Evolutionary conservation across 35 echinoderm and acorn worm genomes (phyloP).

Genomic region (Anneissia japonica): DNA sequence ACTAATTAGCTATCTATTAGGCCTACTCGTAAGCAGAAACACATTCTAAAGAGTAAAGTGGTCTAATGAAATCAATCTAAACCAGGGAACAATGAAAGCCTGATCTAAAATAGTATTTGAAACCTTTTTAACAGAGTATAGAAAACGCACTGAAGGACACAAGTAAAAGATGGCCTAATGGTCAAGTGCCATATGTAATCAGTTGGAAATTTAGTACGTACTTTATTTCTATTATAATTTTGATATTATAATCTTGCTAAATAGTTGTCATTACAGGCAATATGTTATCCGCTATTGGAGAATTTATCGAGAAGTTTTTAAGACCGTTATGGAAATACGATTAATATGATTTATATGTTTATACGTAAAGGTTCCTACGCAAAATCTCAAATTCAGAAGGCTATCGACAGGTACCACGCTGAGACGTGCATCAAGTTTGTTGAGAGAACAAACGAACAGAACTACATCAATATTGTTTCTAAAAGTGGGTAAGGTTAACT

Average conservation of each 20-base stretch:
- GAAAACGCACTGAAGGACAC: conserved; percentile 45
- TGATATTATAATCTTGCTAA: neutral
- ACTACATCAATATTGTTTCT: conserved; percentile 80
- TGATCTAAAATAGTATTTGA: too few species aligned
- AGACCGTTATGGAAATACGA: too few species aligned
- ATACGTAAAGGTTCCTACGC: conserved; percentile 53
- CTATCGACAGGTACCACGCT: conserved; percentile 60
- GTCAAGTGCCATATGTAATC: conserved; percentile 73
- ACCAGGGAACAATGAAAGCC: too few species aligned
- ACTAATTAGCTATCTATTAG: too few species aligned
- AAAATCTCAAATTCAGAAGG: conserved; percentile 37
- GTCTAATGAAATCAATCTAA: too few species aligned
- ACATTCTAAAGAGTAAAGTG: too few species aligned
- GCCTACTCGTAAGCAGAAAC: too few species aligned
- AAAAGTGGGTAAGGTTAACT: conserved; percentile 45
- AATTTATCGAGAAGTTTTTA: too few species aligned
- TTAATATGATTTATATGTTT: too few species aligned
- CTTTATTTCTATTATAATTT: neutral
- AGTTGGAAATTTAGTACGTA: conserved; percentile 55
- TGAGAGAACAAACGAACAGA: conserved; percentile 41
- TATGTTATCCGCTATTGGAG: too few species aligned
- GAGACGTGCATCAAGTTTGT: conserved; percentile 68
- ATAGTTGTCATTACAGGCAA: too few species aligned
- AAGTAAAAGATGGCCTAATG: conserved; percentile 54
- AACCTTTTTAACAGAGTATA: too few species aligned